A percentile compares a stretch with the other conserved stretches of the same genome.
Conservation (phyloP, 2,797 vertebrate genomes). For the Rhincodon typus region DNA sequence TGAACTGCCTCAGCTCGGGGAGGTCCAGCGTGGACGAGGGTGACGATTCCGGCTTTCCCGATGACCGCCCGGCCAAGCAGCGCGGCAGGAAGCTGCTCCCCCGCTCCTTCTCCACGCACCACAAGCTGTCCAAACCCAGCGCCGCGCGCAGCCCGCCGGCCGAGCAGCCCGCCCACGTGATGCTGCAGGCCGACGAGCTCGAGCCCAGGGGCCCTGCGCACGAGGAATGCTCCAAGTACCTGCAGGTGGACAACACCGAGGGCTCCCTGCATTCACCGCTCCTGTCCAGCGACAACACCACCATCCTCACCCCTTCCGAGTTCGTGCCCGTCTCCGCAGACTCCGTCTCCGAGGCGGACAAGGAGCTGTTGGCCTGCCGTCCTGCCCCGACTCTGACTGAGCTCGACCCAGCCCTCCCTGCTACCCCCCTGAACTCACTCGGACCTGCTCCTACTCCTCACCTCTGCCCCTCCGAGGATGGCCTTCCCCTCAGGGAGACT, state of each 20-base stretch:
- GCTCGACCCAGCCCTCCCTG: conserved; percentile 45
- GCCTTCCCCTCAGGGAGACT: background rate
- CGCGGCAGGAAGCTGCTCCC: conserved; percentile 80
- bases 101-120: conserved; percentile 89
- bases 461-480: conserved; percentile 37
- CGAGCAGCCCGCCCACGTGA: conserved; percentile 55
- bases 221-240: conserved; percentile 59
- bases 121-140: conserved; percentile 69
- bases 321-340: conserved; percentile 84
- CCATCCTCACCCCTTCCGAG: conserved; percentile 85
- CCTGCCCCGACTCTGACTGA: no score
- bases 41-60: conserved; percentile 88
- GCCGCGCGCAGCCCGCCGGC: conserved; percentile 53
- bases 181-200: conserved; percentile 48
- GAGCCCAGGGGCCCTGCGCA: conserved; percentile 57
- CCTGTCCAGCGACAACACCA: conserved; percentile 84
- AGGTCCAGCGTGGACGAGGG: conserved; percentile 65
- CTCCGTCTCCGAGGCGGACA: conserved; percentile 81
- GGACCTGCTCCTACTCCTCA: background rate
- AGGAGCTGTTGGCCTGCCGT: background rate
- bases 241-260: conserved; percentile 61
- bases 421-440: conserved; percentile 45
- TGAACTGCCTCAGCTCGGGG: conserved; percentile 89
- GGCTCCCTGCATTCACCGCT: conserved; percentile 81
- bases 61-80: conserved; percentile 70